Conservation (phyloP, 1,140 invertebrate genomes). For the Ceratina calcarata region DNA sequence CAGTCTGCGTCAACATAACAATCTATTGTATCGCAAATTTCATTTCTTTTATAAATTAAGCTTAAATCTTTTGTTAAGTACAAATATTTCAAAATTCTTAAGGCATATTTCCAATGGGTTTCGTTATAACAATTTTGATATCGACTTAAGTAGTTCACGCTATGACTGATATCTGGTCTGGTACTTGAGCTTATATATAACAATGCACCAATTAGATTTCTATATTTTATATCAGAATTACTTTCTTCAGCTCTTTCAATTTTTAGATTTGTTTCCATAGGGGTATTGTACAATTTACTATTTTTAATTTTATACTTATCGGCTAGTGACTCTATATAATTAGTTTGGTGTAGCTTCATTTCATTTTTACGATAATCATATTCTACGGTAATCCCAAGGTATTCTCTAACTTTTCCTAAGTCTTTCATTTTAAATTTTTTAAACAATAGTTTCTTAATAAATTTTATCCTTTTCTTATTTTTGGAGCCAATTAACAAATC, state of each 20-base stretch:
- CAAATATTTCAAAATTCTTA: conserved; percentile 12
- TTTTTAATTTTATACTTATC: conserved; percentile 28
- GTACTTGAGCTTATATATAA: conserved; percentile 21
- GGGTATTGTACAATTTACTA: conserved; percentile 12
- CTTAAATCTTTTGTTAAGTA: no score
- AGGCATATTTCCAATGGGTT: conserved; percentile 23
- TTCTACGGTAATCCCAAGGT: no score
- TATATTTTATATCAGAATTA: conserved; percentile 13
- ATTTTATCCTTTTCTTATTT: no score
- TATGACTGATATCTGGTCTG: conserved; percentile 9
- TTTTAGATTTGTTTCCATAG: conserved; percentile 23
- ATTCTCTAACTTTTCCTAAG: no score
- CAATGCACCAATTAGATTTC: conserved; percentile 22
- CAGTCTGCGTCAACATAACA: conserved; percentile 12
- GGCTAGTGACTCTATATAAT: conserved; percentile 34
- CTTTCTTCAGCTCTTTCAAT: neutral
- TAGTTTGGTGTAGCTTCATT: no score
- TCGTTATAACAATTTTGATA: conserved; percentile 14
- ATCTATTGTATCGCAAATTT: neutral
- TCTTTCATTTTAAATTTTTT: no score
- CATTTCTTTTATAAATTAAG: no score
- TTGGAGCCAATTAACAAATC: no score
- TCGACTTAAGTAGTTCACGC: conserved; percentile 26
- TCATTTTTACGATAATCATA: no score
- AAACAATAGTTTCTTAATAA: no score